Evolutionary conservation across 2,888 invertebrate genomes (phyloP).

Genomic region (Polymixis lichenea): DNA sequence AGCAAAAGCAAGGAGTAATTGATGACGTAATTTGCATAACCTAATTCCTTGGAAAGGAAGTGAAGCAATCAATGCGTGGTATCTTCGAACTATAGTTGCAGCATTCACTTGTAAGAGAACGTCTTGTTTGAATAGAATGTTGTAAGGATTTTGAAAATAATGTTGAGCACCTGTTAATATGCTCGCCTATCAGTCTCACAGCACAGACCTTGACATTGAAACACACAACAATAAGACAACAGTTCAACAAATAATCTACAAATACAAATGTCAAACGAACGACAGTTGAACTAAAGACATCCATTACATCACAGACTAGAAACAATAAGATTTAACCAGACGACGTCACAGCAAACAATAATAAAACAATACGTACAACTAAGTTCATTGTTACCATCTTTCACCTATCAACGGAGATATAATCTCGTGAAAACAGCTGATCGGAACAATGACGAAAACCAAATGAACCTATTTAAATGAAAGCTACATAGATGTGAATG

Average conservation of each 20-base stretch:
- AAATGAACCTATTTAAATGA: constrained; percentile 83
- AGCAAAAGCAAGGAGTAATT: constrained; percentile 36
- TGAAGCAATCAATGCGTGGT: constrained; percentile 60
- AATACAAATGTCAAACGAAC: constrained; percentile 66
- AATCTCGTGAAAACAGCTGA: constrained; percentile 88
- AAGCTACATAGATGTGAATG: constrained; percentile 86
- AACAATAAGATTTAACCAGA: constrained; percentile 83
- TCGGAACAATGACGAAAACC: constrained; percentile 88
- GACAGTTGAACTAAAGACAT: constrained; percentile 70
- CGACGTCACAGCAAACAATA: constrained; percentile 73
- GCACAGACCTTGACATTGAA: constrained; percentile 57
- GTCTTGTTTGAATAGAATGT: constrained; percentile 17
- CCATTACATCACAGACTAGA: constrained; percentile 73
- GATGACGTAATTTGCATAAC: constrained; percentile 59
- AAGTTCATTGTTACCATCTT: constrained; percentile 83
- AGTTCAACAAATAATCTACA: constrained; percentile 64
- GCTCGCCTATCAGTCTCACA: constrained; percentile 23
- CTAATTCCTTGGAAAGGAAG: constrained; percentile 46
- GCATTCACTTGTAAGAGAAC: constrained; percentile 34
- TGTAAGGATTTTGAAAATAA: constrained; percentile 31
- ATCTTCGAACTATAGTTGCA: constrained; percentile 30
- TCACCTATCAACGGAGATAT: constrained; percentile 85
- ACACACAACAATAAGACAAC: constrained; percentile 56
- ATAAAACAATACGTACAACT: constrained; percentile 76
- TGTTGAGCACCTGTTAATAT: constrained; percentile 38